Conservation (phyloP, 2,888 invertebrate genomes). For the Drosophila eohydei region DNA sequence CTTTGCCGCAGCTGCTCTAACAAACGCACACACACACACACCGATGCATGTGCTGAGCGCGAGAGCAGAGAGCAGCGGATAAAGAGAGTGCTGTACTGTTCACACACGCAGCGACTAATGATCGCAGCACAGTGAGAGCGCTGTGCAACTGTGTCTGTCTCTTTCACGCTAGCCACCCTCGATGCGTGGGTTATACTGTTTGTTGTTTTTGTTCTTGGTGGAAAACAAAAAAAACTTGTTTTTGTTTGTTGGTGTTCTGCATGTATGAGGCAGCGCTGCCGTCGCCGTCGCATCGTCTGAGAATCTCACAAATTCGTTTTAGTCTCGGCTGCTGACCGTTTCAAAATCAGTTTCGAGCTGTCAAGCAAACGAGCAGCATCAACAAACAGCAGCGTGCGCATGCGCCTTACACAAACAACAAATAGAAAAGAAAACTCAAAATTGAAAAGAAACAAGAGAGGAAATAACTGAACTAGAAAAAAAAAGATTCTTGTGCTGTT, state of each 20-base stretch:
- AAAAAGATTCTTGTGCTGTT: slow-evolving; percentile 27
- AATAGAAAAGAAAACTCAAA: slow-evolving; percentile 20
- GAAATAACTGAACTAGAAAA: slow-evolving; percentile 20
- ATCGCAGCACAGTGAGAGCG: slow-evolving; percentile 22
- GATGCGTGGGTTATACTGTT: slow-evolving; percentile 54
- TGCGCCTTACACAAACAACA: slow-evolving; percentile 37
- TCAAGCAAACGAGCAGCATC: slow-evolving; percentile 83
- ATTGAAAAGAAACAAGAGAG: slow-evolving; percentile 17
- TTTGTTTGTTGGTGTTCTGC: slow-evolving; percentile 54
- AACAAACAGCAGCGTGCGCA: slow-evolving; percentile 54
- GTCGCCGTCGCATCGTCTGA: slow-evolving; percentile 38
- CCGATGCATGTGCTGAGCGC: background rate
- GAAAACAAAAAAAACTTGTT: slow-evolving; percentile 64
- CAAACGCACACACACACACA: slow-evolving; percentile 24
- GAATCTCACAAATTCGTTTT: slow-evolving; percentile 83
- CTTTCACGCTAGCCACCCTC: slow-evolving; percentile 54
- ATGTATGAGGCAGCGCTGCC: slow-evolving; percentile 41
- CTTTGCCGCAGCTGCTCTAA: slow-evolving; percentile 47
- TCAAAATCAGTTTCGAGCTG: slow-evolving; percentile 85
- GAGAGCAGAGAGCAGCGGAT: slow-evolving; percentile 5
- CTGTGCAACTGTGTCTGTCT: slow-evolving; percentile 30
- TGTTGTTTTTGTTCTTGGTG: slow-evolving; percentile 51
- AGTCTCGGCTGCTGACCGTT: slow-evolving; percentile 81
- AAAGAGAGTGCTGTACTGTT: slow-evolving; percentile 37
- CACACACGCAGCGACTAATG: slow-evolving; percentile 10